These are phyloP conservation scores for Erinaceus europaeus DNA, from an alignment of 2,113 vertebrate genomes.

Conservation along the genomic window DNA sequence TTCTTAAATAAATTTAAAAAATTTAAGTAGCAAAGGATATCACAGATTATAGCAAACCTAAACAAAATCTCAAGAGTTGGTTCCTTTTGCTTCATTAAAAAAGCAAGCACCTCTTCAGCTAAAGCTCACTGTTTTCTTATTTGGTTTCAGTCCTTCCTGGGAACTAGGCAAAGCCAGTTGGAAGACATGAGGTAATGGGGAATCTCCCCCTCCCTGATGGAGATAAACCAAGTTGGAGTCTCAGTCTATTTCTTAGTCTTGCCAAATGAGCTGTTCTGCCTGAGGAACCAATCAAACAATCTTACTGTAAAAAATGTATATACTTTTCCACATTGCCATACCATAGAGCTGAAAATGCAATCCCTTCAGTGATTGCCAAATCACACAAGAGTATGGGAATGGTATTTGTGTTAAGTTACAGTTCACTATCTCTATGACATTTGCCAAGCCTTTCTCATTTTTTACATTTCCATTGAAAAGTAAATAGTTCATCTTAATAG, in stretches of 20 bases:
- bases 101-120: neutral
- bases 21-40: neutral
- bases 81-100: neutral
- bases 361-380: neutral
- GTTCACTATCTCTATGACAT: neutral
- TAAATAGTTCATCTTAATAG: neutral
- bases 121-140: neutral
- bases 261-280: conserved; percentile 41
- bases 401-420: neutral
- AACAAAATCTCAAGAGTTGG: neutral
- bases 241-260: conserved; percentile 24
- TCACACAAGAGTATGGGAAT: conserved; percentile 16
- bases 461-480: conserved; percentile 31
- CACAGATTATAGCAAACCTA: neutral
- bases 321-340: conserved; percentile 35
- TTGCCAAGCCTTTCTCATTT: conserved; percentile 43
- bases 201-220: neutral
- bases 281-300: conserved; percentile 36
- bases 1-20: neutral
- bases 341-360: neutral
- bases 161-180: neutral
- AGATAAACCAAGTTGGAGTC: conserved; percentile 53
- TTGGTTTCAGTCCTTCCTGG: neutral
- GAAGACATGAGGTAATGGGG: neutral
- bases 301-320: conserved; percentile 44